A percentile compares a stretch with the other conserved stretches of the same genome.
Evolutionary conservation across 2,888 invertebrate genomes (phyloP).

Genomic region (Acleris sparsana): DNA sequence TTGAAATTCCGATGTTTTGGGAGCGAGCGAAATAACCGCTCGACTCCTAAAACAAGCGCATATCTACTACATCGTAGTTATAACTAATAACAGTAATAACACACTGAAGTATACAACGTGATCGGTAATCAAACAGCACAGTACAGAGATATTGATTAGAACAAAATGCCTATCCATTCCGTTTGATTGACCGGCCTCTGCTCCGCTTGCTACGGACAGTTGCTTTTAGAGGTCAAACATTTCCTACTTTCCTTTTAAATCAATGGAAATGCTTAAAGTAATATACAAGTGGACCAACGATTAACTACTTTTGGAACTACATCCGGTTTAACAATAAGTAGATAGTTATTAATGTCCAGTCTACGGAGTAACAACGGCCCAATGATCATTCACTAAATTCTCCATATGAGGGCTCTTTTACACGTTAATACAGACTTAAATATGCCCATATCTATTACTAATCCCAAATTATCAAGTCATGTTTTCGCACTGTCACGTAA

Average conservation of each 20-base stretch:
- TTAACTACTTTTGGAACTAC: too few species aligned
- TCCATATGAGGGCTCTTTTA: too few species aligned
- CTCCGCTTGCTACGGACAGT: conserved; percentile 24
- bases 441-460: background rate
- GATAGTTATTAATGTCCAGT: too few species aligned
- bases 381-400: too few species aligned
- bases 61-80: too few species aligned
- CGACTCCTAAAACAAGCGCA: too few species aligned
- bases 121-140: background rate
- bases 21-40: too few species aligned
- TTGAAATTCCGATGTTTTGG: too few species aligned
- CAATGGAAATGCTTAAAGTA: background rate
- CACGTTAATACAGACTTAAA: too few species aligned
- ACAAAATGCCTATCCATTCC: conserved; percentile 8
- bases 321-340: too few species aligned
- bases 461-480: conserved; percentile 4
- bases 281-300: background rate
- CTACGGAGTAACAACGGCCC: too few species aligned
- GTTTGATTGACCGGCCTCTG: conserved; percentile 15
- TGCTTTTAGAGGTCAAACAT: conserved; percentile 29
- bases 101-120: background rate
- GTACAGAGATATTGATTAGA: conserved; percentile 25
- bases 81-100: background rate
- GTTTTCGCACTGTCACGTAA: conserved; percentile 17
- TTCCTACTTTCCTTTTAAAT: conserved; percentile 27